Evolutionary conservation across 2,113 vertebrate species (phyloP), one percentile per base, ranked within the genome.

Genomic region (Amblyopsis rosae): DNA sequence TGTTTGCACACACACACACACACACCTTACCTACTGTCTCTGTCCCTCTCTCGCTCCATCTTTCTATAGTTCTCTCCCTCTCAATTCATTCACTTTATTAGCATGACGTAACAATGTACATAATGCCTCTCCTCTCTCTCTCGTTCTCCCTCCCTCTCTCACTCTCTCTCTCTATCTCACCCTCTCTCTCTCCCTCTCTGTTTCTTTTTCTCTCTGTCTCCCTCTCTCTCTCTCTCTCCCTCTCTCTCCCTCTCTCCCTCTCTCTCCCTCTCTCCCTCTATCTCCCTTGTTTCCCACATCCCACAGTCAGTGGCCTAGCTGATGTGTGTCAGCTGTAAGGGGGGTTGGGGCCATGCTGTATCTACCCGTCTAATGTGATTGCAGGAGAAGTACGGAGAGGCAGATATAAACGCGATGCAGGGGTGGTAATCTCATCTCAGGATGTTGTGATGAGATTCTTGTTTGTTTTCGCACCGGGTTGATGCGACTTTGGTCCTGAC

Each of bases 381-480:
- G 82, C 58, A 76, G 69, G 72, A 73, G 84, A 86, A 83, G 77
- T 73, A 86, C 79, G 71, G 84, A 76, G 79, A 68, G 87, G 69
- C 76, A 80, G 68, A 81, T 87, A 88, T 83, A 88, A 88, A 86
- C 87, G 84, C 80, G 76, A 77, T 82, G 82, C 86, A 68, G 49
- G 65, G 48, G 75, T 75, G 82, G 80, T 90, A 89, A 90, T 90
- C 85, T 86, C 75, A 79, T 90, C 88, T 82, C 78, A 71, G 81
- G 73, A 83, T 78, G 81, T 84, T 67, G 82, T 85, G 87, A 90
- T 89, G 84, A 90, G 89, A 89, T 88, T 90, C 75, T 67, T 77
- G 73, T 77, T 83, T 88, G 82, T 90, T 89, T 89, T 87, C 87
- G 80, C 82, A 86, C 82, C 65, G 53, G 83, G 86, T 88, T 87